Conservation (phyloP, 2,888 invertebrate species). For the Thymelicus lineola region DNA sequence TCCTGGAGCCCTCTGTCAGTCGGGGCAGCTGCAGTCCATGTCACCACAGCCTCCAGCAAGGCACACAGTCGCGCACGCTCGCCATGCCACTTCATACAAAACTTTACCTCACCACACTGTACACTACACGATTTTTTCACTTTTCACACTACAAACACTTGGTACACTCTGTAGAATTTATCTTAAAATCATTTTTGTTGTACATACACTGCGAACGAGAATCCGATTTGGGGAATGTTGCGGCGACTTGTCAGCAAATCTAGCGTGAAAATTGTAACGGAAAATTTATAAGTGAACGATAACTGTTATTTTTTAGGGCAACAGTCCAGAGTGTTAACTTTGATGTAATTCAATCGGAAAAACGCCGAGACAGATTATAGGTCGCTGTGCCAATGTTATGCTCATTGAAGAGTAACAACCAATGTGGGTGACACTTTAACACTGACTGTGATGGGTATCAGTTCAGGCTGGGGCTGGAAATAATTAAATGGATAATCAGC, state of each 20-base stretch:
- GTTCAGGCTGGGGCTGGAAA: conserved; percentile 40
- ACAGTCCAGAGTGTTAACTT: conserved; percentile 53
- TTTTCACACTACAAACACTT: conserved; percentile 67
- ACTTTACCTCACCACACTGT: conserved; percentile 65
- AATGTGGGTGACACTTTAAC: conserved; percentile 72
- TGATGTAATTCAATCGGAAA: conserved; percentile 60
- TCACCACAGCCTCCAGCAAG: conserved; percentile 71
- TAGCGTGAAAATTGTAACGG: conserved; percentile 42
- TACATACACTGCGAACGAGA: conserved; percentile 71
- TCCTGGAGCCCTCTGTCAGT: conserved; percentile 76
- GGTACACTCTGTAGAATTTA: conserved; percentile 75
- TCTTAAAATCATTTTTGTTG: conserved; percentile 82
- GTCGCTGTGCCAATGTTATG: conserved; percentile 82
- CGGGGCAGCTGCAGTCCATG: conserved; percentile 77
- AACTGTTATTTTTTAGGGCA: conserved; percentile 45
- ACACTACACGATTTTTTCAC: conserved; percentile 60
- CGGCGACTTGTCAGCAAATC: conserved; percentile 63
- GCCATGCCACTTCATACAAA: conserved; percentile 68
- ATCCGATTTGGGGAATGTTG: conserved; percentile 62
- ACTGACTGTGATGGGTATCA: conserved; percentile 52
- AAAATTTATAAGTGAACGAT: conserved; percentile 46
- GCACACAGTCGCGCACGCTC: conserved; percentile 59
- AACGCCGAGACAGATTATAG: conserved; percentile 60
- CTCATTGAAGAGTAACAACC: conserved; percentile 83
- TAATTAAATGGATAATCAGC: conserved; percentile 47